These are phyloP conservation scores for Phylloscopus trochiloides DNA, from an alignment of 2,113 vertebrate genomes.

Conservation along the genomic window DNA sequence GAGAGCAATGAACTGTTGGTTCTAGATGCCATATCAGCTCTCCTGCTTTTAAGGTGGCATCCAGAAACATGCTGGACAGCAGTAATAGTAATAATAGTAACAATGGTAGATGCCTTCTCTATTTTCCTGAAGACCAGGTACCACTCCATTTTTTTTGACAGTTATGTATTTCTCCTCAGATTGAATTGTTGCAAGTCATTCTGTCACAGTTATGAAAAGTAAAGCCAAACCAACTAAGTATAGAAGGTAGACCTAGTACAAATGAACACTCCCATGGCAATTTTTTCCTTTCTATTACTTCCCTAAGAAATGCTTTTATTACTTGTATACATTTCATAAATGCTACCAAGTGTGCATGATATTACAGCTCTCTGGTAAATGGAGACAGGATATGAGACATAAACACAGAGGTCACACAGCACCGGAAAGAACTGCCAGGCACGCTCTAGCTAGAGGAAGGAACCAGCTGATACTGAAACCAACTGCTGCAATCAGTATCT, in stretches of 20 bases:
- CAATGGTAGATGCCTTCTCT: neutral
- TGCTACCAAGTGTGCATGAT: neutral
- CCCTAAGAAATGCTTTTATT: neutral
- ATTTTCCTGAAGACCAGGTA: neutral
- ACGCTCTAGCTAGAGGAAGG: neutral
- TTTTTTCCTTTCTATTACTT: neutral
- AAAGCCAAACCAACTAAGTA: neutral
- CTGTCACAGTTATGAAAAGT: neutral
- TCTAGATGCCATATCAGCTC: neutral
- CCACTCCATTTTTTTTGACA: neutral
- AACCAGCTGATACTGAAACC: conserved; percentile 37
- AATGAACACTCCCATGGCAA: neutral
- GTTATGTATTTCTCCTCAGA: neutral
- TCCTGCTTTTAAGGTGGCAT: neutral
- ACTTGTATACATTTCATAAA: neutral
- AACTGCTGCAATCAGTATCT: conserved; percentile 22
- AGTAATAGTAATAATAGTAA: neutral
- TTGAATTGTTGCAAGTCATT: neutral
- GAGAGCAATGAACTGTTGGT: neutral
- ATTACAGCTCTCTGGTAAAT: neutral
- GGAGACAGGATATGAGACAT: neutral
- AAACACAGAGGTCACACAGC: neutral
- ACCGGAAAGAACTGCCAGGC: neutral
- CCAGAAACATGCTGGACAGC: neutral
- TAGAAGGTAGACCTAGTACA: neutral